Base-by-base conservation (phyloP, 2,113 vertebrate species). In the Hippocampus comes region DNA sequence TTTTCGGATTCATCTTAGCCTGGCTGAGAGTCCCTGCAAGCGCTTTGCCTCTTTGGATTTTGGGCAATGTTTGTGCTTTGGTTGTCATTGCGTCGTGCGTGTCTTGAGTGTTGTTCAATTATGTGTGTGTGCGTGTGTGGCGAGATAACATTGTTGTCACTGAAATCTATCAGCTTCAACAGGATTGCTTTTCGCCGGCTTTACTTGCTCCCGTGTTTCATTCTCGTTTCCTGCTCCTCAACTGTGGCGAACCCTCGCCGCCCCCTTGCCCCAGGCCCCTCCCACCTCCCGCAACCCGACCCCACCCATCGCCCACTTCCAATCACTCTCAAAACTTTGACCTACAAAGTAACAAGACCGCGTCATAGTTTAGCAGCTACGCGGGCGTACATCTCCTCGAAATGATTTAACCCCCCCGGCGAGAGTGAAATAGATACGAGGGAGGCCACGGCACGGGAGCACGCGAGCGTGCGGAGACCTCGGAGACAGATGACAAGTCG, bases 351-450 rank as follows among this genome's bases (percentile, higher is more conserved):
- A 67, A 63, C 70, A 79, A 30, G 78, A 87, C 79, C 79, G 87
- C 86, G 83, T 81, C 70, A 83, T 81, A 82, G 78, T 86, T 88
- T 82, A 85, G 85, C 73, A 73, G 79, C 74, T 84, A 83, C 70
- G 68, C 38, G 63, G 27, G 67, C 17, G 53, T 4, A 70, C 6
- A 85, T 86, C 85, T 85, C 60, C 82, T 78, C 79, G 77, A 81
- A 88, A 88, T 83, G 85, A 87, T 84, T 67, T 80, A 34, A 59
- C 79, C 84, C 82, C 78, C 73, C 76, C 80, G 85, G 81, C 78
- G 80, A 75, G 83, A 76, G 75, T 61, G 84, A 83, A 83, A 90
- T 84, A 78, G 77, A 89, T 86, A 80, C 69, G 80, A 80, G 76
- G 81, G 78, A 57, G 49, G 72, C 53, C 67, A 76, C 83, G 82